Evolutionary conservation across 2,888 invertebrate species (phyloP), one percentile per base, ranked within the genome.

Genomic region (Dorcus parallelipipedus): DNA sequence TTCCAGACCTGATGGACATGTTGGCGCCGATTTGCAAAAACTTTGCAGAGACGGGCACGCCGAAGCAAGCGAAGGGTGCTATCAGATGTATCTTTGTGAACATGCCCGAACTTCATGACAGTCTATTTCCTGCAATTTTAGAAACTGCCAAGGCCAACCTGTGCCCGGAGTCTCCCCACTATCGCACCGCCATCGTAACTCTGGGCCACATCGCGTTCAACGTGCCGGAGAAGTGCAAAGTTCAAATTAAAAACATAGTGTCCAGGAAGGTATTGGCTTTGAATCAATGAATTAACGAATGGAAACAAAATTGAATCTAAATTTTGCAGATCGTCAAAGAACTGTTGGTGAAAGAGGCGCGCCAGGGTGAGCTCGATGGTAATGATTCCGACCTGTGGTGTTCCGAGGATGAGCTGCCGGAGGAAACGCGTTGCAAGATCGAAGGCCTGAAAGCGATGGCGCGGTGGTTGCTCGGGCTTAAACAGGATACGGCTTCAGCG

Each of bases 371-470:
- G 50, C 73, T 76, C 52, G 63, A 57, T 40, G 78, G 80, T 4
- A 82, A 84, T 51, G 74, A 78, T 56, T 81, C 83, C 0, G 80
- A 78, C 0, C 86, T 86, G 42, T 97, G 97, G 97, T 94, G 94
- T 75, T 77, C 84, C 0, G 94, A 95, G 73, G 90, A 92, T 3
- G 86, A 91, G 54, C 80, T 97, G 26, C 95, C 96, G 0, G 91
- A 93, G 68, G 95, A 95, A 76, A 96, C 96, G 0, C 83, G 90
- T 41, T 93, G 93, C 80, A 95, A 96, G 81, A 86, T 97, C 60
- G 95, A 96, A 78, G 97, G 93, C 0, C 84, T 97, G 70, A 98
- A 98, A 79, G 90, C 96, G 62, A 95, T 98, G 90, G 96, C 96
- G 0, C 86, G 97, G 49, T 97, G 97, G 97, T 80, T 97, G 43